Percentiles rank a stretch among this genome's conserved stretches.
Evolutionary conservation across 1,140 invertebrate species (phyloP).

Genomic region (Coelopa frigida): DNA sequence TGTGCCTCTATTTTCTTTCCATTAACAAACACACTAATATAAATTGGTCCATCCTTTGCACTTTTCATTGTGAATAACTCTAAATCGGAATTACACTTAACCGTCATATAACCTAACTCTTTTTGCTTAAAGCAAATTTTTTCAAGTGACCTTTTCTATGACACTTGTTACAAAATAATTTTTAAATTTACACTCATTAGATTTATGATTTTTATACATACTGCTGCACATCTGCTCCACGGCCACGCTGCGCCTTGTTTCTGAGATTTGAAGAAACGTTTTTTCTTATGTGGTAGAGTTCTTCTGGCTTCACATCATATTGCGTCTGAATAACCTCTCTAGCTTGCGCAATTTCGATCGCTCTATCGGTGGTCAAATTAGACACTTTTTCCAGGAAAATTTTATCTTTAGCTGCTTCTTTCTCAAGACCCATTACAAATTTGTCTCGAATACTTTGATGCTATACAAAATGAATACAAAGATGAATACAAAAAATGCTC

Average conservation of each 20-base stretch:
- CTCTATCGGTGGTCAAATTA: conserved; percentile 20
- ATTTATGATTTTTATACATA: conserved; percentile 15
- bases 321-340: conserved; percentile 18
- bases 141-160: conserved; percentile 18
- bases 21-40: background rate
- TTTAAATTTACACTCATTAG: conserved; percentile 12
- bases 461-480: too few relatives aligned
- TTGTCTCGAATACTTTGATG: conserved; percentile 26
- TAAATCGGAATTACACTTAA: conserved; percentile 3
- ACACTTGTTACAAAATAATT: conserved; percentile 16
- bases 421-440: conserved; percentile 31
- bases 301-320: conserved; percentile 8
- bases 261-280: background rate
- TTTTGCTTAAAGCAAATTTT: conserved; percentile 9
- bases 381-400: too few relatives aligned
- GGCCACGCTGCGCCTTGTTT: background rate
- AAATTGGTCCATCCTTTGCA: background rate
- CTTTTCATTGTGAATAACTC: background rate
- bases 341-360: conserved; percentile 21
- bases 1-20: background rate
- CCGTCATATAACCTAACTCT: too few relatives aligned
- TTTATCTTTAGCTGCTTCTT: conserved; percentile 17
- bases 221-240: background rate
- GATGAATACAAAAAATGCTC: conserved; percentile 16
- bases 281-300: background rate